Evolutionary conservation across 2,888 invertebrate species (phyloP).

Genomic region (Tenthredo distinguenda): DNA sequence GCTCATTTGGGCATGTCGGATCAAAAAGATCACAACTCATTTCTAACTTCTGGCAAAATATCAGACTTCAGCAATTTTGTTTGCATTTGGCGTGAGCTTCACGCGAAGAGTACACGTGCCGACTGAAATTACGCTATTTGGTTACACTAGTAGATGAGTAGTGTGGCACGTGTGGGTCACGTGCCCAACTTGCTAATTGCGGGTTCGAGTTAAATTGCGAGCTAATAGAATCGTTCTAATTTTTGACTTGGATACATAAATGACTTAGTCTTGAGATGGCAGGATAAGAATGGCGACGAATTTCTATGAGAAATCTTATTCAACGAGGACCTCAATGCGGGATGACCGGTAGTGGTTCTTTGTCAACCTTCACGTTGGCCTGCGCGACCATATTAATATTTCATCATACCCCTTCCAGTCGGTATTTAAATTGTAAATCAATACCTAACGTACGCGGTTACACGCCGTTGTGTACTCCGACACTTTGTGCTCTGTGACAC

Average conservation of each 20-base stretch:
- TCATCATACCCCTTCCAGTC: conserved; percentile 40
- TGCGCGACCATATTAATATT: conserved; percentile 41
- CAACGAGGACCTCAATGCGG: neutral
- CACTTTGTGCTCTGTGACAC: conserved; percentile 44
- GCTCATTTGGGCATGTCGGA: neutral
- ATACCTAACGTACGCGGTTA: conserved; percentile 47
- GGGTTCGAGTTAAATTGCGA: neutral
- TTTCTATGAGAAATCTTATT: neutral
- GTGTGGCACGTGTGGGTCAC: conserved; percentile 18
- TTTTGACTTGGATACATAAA: neutral
- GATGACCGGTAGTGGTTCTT: conserved; percentile 35
- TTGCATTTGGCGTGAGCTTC: conserved; percentile 6
- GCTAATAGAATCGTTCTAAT: neutral
- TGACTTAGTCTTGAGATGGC: neutral
- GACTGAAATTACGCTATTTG: neutral
- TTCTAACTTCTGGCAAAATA: conserved; percentile 5
- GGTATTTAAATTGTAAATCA: conserved; percentile 50
- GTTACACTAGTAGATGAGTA: neutral
- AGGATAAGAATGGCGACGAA: neutral
- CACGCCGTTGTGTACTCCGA: conserved; percentile 48
- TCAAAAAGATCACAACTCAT: neutral
- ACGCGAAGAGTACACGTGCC: neutral
- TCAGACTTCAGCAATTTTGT: neutral
- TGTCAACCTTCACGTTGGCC: conserved; percentile 18
- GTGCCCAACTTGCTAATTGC: conserved; percentile 11